These are phyloP conservation scores for Lysandra bellargus DNA, from an alignment of 2,888 invertebrate genomes.

Conservation along the genomic window DNA sequence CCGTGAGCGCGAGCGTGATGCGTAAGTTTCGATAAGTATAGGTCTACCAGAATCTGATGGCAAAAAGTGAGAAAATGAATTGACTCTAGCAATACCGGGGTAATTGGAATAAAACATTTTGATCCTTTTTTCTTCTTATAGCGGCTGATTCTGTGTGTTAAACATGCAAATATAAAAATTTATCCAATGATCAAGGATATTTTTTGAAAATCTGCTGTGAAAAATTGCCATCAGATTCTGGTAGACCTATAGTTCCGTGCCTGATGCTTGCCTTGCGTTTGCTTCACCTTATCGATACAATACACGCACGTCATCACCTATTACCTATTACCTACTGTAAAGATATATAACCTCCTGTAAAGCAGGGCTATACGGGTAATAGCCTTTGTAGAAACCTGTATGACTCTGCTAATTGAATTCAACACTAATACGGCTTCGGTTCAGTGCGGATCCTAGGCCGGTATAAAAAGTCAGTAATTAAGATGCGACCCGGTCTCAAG, in stretches of 20 bases:
- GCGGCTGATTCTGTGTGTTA: too few species aligned
- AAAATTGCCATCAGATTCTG: too few species aligned
- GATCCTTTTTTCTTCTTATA: too few species aligned
- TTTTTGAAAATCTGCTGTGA: too few species aligned
- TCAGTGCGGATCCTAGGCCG: not conserved
- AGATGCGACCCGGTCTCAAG: too few species aligned
- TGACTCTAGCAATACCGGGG: too few species aligned
- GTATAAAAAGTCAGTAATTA: too few species aligned
- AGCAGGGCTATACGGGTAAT: not conserved
- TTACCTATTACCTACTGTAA: not conserved
- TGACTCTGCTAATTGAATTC: not conserved
- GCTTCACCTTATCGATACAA: conserved; percentile 29
- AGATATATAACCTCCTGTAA: not conserved
- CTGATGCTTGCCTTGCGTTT: conserved; percentile 20
- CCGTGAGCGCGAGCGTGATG: conserved; percentile 81
- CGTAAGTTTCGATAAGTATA: conserved; percentile 65
- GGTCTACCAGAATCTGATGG: too few species aligned
- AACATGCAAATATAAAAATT: too few species aligned
- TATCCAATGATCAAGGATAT: too few species aligned
- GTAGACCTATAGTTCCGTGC: not conserved
- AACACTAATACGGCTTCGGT: not conserved
- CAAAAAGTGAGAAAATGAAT: too few species aligned
- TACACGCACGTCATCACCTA: conserved; percentile 10
- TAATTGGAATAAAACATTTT: too few species aligned
- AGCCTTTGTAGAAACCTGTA: not conserved